Base-by-base conservation (phyloP, 2,888 invertebrate genomes). In the Chorisops tibialis region DNA sequence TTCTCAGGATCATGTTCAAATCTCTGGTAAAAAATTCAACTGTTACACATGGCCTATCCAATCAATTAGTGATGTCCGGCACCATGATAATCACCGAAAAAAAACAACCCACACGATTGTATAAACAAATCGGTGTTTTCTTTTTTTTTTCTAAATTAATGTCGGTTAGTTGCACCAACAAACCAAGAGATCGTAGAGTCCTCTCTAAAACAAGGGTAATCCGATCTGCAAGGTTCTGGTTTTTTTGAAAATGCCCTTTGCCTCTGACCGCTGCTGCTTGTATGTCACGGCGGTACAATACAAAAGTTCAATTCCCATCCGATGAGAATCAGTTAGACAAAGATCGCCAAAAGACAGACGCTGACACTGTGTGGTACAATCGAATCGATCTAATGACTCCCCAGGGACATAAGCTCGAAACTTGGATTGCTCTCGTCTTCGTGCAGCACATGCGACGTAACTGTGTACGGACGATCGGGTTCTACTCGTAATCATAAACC, bases 351-450 rank as follows among this genome's bases (percentile, higher is more conserved):
- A 39, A 60, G 30, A 60, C 50, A 38, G 49, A 22, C 59, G 70
- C 74, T 75, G 74, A 72, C 71, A 74, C 74, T 61, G 74, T 74
- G 68, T 74, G 74, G 74, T 74, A 74, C 74, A 59, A 60, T 18
- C 30, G 56, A 63, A 50, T 24, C 39, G 61, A 65, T 64, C 65
- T 68, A 69, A 69, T 66, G 68, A 68, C 63, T 67, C 69, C 68
- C 68, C 11, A 35, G 68, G 68, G 69, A 67, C 18, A 35, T 7
- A 18, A 45, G 9, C 12, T 12, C 48, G 45, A 56, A 59, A 59
- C 47, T 62, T 59, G 59, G 62, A 62, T 62, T 59, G 59, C 45
- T 51, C 54, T 54, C 64, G 49, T 41, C 54, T 54, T 59, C 56
- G 45, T 30, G 56, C 18, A 45, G 43, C 56, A 56, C 56, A 56